A percentile compares a stretch with the other conserved stretches of the same genome.
These are phyloP conservation scores for Dipodomys stephensi DNA, from an alignment of 2,113 vertebrate genomes.

Conservation along the genomic window DNA sequence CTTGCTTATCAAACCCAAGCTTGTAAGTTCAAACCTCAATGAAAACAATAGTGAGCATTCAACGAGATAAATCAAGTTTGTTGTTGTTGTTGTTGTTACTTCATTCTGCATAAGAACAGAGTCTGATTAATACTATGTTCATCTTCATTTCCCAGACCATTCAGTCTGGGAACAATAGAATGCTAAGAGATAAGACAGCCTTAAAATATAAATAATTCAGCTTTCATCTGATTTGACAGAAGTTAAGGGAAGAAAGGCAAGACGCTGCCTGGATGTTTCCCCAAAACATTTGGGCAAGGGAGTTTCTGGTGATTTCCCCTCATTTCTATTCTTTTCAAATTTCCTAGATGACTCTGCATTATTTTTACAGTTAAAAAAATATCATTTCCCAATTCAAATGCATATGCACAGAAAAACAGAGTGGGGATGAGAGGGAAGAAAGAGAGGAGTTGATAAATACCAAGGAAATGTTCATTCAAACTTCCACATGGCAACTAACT, in stretches of 20 bases:
- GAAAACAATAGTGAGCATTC: no score
- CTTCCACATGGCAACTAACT: not conserved
- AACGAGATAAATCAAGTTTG: not conserved
- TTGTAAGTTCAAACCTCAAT: no score
- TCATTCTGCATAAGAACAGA: not conserved
- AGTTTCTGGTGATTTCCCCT: not conserved
- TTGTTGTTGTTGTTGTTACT: not conserved
- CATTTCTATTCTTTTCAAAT: conserved; percentile 5
- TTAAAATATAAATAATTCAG: conserved; percentile 50
- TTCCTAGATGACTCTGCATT: not conserved
- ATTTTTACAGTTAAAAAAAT: conserved; percentile 13
- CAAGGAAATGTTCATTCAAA: not conserved
- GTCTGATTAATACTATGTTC: not conserved
- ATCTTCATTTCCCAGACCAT: not conserved
- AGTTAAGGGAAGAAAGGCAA: conserved; percentile 16
- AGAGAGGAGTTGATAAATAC: not conserved
- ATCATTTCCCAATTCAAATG: not conserved
- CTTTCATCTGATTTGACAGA: conserved; percentile 12
- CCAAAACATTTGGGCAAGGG: not conserved
- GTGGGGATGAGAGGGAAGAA: no score
- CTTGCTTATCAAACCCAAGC: no score
- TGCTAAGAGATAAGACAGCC: conserved; percentile 11
- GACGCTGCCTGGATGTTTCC: not conserved
- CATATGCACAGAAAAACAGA: no score
- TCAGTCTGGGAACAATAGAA: not conserved